These are phyloP conservation scores for Caenorhabditis tropicalis DNA, from an alignment of 1,140 invertebrate genomes.

Conservation along the genomic window DNA sequence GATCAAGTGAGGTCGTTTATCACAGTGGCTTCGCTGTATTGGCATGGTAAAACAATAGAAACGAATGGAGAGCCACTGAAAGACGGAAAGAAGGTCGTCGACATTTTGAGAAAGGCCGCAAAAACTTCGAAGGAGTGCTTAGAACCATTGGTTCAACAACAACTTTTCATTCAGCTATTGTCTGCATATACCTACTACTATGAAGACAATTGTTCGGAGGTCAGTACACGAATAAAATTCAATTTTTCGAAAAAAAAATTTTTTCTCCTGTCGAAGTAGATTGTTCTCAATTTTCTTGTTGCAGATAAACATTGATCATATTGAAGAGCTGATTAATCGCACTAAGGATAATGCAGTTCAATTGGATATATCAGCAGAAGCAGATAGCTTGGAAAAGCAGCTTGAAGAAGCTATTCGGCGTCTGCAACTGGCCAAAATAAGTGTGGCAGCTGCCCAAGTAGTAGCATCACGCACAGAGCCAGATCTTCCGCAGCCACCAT, in stretches of 20 bases:
- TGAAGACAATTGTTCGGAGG: slow-evolving; percentile 87
- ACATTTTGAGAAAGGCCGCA: slow-evolving; percentile 93
- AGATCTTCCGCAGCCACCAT: neutral
- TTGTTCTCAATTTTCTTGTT: neutral
- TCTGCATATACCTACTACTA: slow-evolving; percentile 93
- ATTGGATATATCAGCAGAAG: slow-evolving; percentile 89
- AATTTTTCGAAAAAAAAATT: too few species aligned
- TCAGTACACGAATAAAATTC: slow-evolving; percentile 72
- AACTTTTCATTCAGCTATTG: slow-evolving; percentile 90
- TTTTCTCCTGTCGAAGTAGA: too few species aligned
- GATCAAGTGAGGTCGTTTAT: slow-evolving; percentile 92
- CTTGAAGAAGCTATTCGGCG: slow-evolving; percentile 23
- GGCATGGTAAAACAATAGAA: slow-evolving; percentile 81
- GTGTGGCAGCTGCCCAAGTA: slow-evolving; percentile 3
- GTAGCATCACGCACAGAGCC: neutral
- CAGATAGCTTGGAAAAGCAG: slow-evolving; percentile 81
- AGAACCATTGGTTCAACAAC: slow-evolving; percentile 93
- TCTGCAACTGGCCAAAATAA: neutral
- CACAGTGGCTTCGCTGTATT: slow-evolving; percentile 94
- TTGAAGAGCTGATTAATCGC: slow-evolving; percentile 34
- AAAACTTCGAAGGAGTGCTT: slow-evolving; percentile 90
- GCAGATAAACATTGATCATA: slow-evolving; percentile 41
- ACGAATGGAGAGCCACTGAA: slow-evolving; percentile 75
- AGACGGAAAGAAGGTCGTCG: slow-evolving; percentile 87
- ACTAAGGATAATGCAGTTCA: slow-evolving; percentile 73